Conservation (phyloP, 2,797 vertebrate species). For the Natrix natrix region DNA sequence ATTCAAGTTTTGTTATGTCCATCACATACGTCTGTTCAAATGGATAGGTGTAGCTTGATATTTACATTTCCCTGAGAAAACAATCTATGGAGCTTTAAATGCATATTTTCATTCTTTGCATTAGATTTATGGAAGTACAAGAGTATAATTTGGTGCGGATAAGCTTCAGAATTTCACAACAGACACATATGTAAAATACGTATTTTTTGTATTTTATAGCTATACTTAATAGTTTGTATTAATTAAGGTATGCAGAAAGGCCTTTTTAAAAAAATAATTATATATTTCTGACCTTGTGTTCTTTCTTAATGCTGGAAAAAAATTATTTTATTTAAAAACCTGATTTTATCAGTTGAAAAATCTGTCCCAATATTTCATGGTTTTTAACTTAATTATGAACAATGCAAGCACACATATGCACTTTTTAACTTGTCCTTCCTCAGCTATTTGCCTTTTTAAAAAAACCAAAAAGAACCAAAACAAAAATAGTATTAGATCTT, state of each 20-base stretch:
- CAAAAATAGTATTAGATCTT: not conserved
- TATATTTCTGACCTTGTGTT: not conserved
- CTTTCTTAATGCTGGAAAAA: not conserved
- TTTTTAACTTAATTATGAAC: not conserved
- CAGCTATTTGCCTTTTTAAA: not conserved
- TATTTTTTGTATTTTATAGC: not conserved
- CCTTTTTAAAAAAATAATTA: too few relatives aligned
- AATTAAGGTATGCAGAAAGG: not conserved
- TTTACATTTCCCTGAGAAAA: not conserved
- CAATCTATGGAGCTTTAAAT: not conserved
- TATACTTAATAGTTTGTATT: not conserved
- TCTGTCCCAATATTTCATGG: not conserved
- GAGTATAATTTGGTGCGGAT: not conserved
- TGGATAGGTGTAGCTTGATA: not conserved
- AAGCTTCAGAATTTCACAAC: not conserved
- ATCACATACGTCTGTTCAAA: not conserved
- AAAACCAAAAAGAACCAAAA: not conserved
- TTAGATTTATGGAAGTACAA: not conserved
- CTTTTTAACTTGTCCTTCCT: not conserved
- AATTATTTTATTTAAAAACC: not conserved
- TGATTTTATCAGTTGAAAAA: not conserved
- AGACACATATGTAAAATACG: not conserved
- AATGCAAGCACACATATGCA: not conserved
- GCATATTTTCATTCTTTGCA: not conserved
- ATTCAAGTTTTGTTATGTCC: not conserved